Conservation (phyloP, 2,113 vertebrate genomes). For the Asarcornis scutulata region DNA sequence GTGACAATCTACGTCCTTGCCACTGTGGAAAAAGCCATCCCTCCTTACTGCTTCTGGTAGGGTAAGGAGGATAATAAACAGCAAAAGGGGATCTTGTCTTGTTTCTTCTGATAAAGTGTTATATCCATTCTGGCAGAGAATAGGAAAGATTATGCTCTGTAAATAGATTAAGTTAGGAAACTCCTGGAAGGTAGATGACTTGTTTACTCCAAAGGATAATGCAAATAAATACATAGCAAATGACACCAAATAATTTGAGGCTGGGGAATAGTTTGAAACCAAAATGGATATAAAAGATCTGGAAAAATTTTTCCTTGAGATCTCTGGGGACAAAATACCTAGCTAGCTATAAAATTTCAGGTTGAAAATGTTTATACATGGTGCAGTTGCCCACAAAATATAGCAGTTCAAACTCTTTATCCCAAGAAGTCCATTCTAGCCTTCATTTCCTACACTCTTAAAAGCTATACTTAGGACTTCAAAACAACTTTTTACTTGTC, state of each 20-base stretch:
- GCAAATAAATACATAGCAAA: neutral
- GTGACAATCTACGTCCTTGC: accelerated
- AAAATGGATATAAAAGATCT: neutral
- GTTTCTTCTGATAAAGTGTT: neutral
- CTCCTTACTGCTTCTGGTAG: neutral
- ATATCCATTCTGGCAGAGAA: neutral
- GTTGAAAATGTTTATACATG: neutral
- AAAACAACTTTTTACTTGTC: neutral
- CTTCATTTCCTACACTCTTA: neutral
- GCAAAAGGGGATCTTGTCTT: accelerated
- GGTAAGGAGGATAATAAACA: neutral
- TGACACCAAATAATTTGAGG: neutral
- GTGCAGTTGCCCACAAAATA: neutral
- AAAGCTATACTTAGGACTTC: neutral
- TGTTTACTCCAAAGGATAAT: neutral
- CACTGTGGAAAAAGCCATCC: neutral
- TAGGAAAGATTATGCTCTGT: neutral
- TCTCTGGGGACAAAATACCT: neutral
- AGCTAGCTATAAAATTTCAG: neutral
- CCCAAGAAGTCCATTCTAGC: neutral
- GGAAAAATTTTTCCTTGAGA: neutral
- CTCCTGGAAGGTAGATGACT: neutral
- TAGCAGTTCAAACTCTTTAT: neutral
- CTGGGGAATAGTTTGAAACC: neutral
- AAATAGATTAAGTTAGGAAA: neutral